A percentile compares a stretch with the other conserved stretches of the same genome.
These are phyloP conservation scores for Paradoxurus hermaphroditus DNA, from an alignment of 2,113 vertebrate genomes.

Conservation along the genomic window DNA sequence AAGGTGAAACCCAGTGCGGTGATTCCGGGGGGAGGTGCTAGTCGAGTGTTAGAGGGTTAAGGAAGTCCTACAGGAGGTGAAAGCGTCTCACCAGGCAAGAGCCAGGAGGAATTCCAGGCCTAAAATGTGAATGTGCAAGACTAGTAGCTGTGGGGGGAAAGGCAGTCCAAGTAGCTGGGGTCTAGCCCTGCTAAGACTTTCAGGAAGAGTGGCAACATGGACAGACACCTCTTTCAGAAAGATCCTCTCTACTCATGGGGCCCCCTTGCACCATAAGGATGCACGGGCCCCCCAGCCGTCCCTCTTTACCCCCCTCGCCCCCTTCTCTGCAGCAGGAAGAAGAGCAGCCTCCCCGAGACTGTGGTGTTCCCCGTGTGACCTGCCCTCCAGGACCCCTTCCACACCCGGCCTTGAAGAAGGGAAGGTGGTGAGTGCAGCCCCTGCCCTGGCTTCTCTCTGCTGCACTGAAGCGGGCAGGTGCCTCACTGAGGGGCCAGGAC, in stretches of 20 bases:
- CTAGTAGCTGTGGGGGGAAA: not conserved
- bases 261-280: not conserved
- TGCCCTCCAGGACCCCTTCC: not conserved
- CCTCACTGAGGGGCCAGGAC: not conserved
- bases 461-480: not conserved
- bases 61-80: not conserved
- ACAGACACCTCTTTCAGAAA: not conserved
- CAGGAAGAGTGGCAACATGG: not conserved
- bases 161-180: not conserved
- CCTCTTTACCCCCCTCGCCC: not conserved
- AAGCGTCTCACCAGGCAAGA: not conserved
- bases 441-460: not conserved
- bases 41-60: not conserved
- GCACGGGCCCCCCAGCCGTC: not conserved
- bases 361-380: accelerated
- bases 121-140: not conserved
- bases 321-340: not conserved
- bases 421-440: not conserved
- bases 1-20: not conserved
- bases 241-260: not conserved
- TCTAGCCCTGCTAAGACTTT: not conserved
- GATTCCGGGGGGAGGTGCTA: not conserved
- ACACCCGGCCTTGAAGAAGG: not conserved
- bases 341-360: not conserved
- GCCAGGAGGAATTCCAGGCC: not conserved